Evolutionary conservation across 2,888 invertebrate species (phyloP).

Genomic region (Cantharis flavilabris): DNA sequence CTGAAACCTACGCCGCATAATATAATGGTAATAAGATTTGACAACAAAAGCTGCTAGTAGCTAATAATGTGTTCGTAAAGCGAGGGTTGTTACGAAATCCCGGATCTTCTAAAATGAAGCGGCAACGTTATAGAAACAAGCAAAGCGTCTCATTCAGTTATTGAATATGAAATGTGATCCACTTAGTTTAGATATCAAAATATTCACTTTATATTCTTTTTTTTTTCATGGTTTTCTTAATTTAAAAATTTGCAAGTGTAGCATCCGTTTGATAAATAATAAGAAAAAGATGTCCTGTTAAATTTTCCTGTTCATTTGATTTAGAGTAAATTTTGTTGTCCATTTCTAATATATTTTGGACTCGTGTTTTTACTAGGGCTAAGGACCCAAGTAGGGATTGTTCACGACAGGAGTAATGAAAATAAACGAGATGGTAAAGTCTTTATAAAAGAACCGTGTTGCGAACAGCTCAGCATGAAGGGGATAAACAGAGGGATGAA

Average conservation of each 20-base stretch:
- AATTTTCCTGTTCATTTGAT: background rate
- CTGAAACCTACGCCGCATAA: constrained; percentile 1
- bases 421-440: constrained; percentile 31
- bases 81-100: constrained; percentile 21
- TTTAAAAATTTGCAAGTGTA: background rate
- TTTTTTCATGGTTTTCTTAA: background rate
- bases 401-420: constrained; percentile 29
- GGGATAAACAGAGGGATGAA: constrained; percentile 10
- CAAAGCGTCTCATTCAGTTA: constrained; percentile 30
- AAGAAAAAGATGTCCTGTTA: background rate
- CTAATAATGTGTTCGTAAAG: constrained; percentile 33
- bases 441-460: constrained; percentile 30
- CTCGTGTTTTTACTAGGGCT: constrained; percentile 14
- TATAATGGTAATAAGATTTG: constrained; percentile 35
- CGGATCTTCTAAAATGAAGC: constrained; percentile 19
- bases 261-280: background rate
- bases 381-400: constrained; percentile 26
- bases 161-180: constrained; percentile 40
- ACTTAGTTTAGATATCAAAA: constrained; percentile 27
- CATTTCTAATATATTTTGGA: constrained; percentile 13
- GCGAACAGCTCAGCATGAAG: constrained; percentile 27
- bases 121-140: constrained; percentile 14
- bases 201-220: background rate
- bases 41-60: constrained; percentile 36
- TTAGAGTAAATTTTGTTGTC: background rate